Conservation (phyloP, 2,113 vertebrate species). For the Salvelinus alpinus region DNA sequence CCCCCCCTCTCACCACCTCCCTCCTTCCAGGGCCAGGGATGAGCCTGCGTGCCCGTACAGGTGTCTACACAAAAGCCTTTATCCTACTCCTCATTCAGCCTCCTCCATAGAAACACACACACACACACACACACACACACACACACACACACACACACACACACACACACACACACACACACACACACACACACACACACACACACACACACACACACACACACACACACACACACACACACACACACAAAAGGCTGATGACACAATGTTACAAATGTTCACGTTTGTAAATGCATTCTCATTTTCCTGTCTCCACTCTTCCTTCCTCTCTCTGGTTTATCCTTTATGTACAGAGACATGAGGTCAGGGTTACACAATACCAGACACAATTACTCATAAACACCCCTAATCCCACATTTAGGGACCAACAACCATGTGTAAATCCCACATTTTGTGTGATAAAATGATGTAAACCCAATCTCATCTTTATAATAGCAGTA, state of each 20-base stretch:
- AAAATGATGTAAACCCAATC: too few relatives aligned
- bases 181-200: too few relatives aligned
- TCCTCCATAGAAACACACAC: background rate
- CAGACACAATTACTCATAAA: background rate
- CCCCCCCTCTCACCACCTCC: background rate
- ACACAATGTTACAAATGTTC: constrained; percentile 1
- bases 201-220: background rate
- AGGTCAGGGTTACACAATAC: background rate
- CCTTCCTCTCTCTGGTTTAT: background rate
- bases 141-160: too few relatives aligned
- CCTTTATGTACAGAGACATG: background rate
- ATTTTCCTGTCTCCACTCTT: background rate
- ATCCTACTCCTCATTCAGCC: constrained; percentile 21
- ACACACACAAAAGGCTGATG: constrained; percentile 8
- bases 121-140: background rate
- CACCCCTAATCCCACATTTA: too few relatives aligned
- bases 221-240: constrained; percentile 5
- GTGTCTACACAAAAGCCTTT: constrained; percentile 44
- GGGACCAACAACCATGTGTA: too few relatives aligned
- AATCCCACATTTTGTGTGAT: too few relatives aligned
- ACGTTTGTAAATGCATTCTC: background rate
- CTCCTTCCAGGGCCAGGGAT: background rate
- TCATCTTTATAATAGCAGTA: too few relatives aligned
- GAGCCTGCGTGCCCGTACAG: constrained; percentile 43
- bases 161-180: too few relatives aligned